Conservation (phyloP, 2,113 vertebrate genomes). For the Regulus satrapa region DNA sequence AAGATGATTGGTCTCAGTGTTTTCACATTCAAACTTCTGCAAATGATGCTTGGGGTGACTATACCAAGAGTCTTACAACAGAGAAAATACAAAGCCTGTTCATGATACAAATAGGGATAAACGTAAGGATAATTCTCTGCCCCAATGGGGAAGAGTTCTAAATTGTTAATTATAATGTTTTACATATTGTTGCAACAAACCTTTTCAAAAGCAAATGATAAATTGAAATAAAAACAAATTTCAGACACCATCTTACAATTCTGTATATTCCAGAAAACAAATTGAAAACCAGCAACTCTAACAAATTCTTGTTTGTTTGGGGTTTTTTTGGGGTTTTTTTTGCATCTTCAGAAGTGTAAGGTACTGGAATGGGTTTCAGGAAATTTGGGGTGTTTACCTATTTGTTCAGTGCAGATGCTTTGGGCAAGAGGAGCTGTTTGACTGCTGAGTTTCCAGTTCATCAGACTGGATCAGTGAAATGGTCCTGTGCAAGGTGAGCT, state of each 20-base stretch:
- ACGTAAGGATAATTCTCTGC: not conserved
- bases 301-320: too few species aligned
- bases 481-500: not conserved
- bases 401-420: not conserved
- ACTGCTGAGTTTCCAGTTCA: not conserved
- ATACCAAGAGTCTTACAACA: not conserved
- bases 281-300: not conserved
- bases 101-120: not conserved
- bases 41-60: not conserved
- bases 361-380: not conserved
- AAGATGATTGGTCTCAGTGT: not conserved
- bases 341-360: not conserved
- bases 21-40: not conserved
- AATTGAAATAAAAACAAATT: not conserved
- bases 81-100: not conserved
- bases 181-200: not conserved
- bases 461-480: not conserved
- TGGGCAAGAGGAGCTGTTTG: not conserved
- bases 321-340: too few species aligned
- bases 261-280: not conserved
- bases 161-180: not conserved
- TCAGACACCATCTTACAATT: fast-evolving
- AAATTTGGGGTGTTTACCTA: not conserved
- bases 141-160: not conserved
- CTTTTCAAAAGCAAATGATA: not conserved